Base-by-base conservation (phyloP, 92 coral and sea anemone species). In the Heteractis magnifica region DNA sequence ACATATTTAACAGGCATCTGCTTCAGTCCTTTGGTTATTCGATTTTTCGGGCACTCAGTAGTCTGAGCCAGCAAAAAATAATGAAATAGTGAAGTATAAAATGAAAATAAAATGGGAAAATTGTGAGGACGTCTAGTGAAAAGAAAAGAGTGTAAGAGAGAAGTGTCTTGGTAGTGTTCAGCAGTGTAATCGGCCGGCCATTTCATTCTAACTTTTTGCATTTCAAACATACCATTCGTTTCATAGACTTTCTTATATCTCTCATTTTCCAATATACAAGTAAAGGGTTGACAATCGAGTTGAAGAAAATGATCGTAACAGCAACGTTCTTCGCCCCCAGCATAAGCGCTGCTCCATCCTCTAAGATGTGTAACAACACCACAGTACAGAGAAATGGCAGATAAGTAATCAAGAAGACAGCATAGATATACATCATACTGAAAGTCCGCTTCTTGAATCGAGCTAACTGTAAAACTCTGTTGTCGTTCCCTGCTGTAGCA, bases 181-280 rank as follows among this genome's bases (percentile, higher is more conserved):
- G 44, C 44, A 34, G n/a, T 59, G 6, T 59, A 12, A 4, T 4
- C 48, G 10, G 49, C 20, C 23, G 7, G 21, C 49, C 26, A 26
- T 21, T 23, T 26, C 73, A 68, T 41, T 68, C 73, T 5, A 10
- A 5, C 26, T 9, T 68, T 62, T 20, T 23, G 48, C 49, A 68
- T 26, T 20, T 8, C 10, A 68, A 68, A 10, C 73, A 23, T n/a
- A 1, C 15, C 73, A 68, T 14, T 26, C 49, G 73, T 48, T 68
- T 65, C 77, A 71, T 56, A 71, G 85, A 78, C 4, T 81, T 49
- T 71, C 85, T 71, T 14, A 81, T 71, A 15, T 81, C 85, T n/a
- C 64, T 49, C 51, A 81, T 51, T 18, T 44, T 81, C 85, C 76
- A 65, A 9, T 53, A 65, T 0, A 81, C 48, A 10, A 81, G 49